Conservation (phyloP, 2,888 invertebrate species). For the Catocala fraxini region DNA sequence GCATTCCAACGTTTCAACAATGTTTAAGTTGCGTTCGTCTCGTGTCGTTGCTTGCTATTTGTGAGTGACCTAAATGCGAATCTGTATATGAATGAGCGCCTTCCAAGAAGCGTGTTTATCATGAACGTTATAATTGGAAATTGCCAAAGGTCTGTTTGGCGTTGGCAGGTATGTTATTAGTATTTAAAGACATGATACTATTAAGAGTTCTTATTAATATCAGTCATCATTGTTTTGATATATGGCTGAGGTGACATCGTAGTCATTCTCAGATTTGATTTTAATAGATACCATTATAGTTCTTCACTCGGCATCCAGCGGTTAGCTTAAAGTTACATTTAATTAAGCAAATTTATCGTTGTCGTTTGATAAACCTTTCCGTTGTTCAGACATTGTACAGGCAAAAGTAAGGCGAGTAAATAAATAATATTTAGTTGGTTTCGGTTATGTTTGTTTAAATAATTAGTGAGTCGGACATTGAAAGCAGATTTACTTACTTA, state of each 20-base stretch:
- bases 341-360: no score
- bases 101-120: constrained; percentile 45
- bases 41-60: constrained; percentile 41
- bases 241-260: neutral
- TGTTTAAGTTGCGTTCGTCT: constrained; percentile 30
- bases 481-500: no score
- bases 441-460: no score
- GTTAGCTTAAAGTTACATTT: no score
- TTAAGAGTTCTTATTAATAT: constrained; percentile 4
- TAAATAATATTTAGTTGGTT: no score
- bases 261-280: neutral
- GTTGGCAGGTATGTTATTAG: constrained; percentile 17
- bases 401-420: no score
- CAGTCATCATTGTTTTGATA: neutral
- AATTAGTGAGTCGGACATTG: no score
- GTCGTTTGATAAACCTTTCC: no score
- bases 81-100: constrained; percentile 51
- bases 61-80: constrained; percentile 50
- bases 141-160: constrained; percentile 29
- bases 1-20: constrained; percentile 30
- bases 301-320: no score
- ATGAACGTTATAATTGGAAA: constrained; percentile 27
- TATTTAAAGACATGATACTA: constrained; percentile 18
- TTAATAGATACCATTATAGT: no score
- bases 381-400: no score